phyloP scores from a whole-genome alignment of 1,140 invertebrate genomes.

The Drosophila yakuba region DNA sequence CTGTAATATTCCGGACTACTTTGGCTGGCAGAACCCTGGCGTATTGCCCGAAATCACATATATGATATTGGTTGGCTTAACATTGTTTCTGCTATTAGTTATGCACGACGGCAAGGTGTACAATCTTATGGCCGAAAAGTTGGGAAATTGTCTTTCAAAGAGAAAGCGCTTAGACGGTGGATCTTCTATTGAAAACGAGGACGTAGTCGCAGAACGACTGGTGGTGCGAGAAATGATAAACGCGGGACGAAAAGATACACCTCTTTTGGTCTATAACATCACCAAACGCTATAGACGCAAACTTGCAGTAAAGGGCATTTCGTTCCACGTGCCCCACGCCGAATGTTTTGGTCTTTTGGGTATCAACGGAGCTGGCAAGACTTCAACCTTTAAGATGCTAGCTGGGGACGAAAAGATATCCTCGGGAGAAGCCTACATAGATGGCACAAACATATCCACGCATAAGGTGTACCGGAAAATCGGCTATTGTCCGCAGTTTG shows the following conservation, averaged over 20 bases:
- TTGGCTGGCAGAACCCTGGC: constrained; percentile 55
- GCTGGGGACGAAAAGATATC: constrained; percentile 90
- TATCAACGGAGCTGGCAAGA: constrained; percentile 94
- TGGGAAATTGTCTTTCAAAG: neutral
- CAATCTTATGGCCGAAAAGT: rapidly evolving
- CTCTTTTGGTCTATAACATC: constrained; percentile 85
- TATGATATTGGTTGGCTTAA: neutral
- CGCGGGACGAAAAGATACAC: constrained; percentile 41
- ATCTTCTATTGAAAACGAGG: neutral
- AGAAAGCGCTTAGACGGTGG: neutral
- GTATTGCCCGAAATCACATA: constrained; percentile 54
- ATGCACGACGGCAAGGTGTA: constrained; percentile 32
- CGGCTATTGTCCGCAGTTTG: constrained; percentile 94
- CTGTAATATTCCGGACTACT: constrained; percentile 59
- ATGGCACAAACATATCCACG: constrained; percentile 85
- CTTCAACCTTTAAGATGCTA: constrained; percentile 94
- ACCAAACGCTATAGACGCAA: constrained; percentile 88
- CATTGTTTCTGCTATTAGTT: constrained; percentile 37
- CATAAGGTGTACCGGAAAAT: constrained; percentile 87
- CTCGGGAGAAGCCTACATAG: constrained; percentile 85
- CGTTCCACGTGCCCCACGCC: constrained; percentile 85
- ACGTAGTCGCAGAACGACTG: constrained; percentile 58
- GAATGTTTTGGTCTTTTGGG: constrained; percentile 97
- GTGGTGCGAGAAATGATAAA: constrained; percentile 54
- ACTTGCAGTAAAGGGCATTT: constrained; percentile 89